Base-by-base conservation (phyloP, 2,888 invertebrate genomes). In the Caenorhabditis zanzibari region DNA sequence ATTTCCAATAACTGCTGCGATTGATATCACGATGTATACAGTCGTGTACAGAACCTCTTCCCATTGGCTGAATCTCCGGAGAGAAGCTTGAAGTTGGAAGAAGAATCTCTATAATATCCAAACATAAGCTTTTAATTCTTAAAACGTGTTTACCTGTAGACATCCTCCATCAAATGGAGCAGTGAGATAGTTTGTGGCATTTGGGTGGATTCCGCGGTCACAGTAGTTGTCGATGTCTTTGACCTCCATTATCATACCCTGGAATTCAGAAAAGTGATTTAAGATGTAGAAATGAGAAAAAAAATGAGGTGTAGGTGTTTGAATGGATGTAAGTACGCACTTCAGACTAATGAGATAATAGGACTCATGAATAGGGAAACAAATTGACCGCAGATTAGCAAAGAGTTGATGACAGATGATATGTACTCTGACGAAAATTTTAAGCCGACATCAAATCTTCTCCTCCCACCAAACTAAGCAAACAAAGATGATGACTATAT, bases 1-100 rank as follows among this genome's bases (percentile, higher is more conserved):
- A 68, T 91, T 91, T 72, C 91, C 91, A 32, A 91, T 89, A 3
- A 91, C 85, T 10, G 91, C 91, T 24, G 90, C 80, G 6, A 91
- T 74, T 5, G 91, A 91, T 63, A 91, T 91, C 35, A 91, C 80
- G 32, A 89, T 85, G 81, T 91, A 91, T n/a, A 91, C 84, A 26
- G 85, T 84, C 54, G 91, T 90, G 84, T 91, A 91, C 6, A 90
- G 41, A 28, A 87, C 69, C 63, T 89, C 90, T 75, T 91, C 91
- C 89, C 90, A 90, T 32, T 79, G 83, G 24, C 81, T 87, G 80
- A 90, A 91, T 24, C 90, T 84, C n/a, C 89, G 81, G 41, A 91
- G 83, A 9, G 90, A 90, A n/a, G 85, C 79, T 71, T 88, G 88
- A 49, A 91, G 83, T 28, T 86, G 84, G 10, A 74, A 83, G 80